phyloP scores from a whole-genome alignment of 2,888 invertebrate species.

The Agonopterix alstromeriana region DNA sequence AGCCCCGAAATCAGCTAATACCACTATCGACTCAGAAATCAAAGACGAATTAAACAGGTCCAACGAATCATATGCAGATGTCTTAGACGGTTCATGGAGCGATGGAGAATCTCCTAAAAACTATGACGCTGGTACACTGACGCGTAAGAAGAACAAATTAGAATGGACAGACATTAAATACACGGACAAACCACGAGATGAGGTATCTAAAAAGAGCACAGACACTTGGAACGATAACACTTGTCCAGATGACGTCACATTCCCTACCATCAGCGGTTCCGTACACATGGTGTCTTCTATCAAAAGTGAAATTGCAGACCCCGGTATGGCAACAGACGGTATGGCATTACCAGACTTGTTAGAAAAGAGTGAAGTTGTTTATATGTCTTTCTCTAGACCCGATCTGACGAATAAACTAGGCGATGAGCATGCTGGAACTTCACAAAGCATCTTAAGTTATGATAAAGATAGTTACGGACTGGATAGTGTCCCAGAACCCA shows the following conservation, averaged over 20 bases:
- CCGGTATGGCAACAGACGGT: slow-evolving; percentile 19
- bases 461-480: slow-evolving; percentile 13
- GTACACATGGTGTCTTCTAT: slow-evolving; percentile 83
- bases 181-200: slow-evolving; percentile 21
- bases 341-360: slow-evolving; percentile 55
- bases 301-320: slow-evolving; percentile 74
- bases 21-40: slow-evolving; percentile 50
- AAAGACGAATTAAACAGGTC: slow-evolving; percentile 58
- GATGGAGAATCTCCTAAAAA: slow-evolving; percentile 34
- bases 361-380: slow-evolving; percentile 48
- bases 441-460: slow-evolving; percentile 22
- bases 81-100: slow-evolving; percentile 59
- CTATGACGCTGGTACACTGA: slow-evolving; percentile 26
- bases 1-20: slow-evolving; percentile 49
- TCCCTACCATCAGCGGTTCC: slow-evolving; percentile 87
- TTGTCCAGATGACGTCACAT: slow-evolving; percentile 86
- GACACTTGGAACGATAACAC: slow-evolving; percentile 91
- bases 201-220: slow-evolving; percentile 35
- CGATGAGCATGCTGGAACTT: slow-evolving; percentile 30
- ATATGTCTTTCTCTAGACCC: slow-evolving; percentile 40
- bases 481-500: slow-evolving; percentile 46
- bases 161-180: slow-evolving; percentile 52
- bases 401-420: slow-evolving; percentile 58
- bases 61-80: slow-evolving; percentile 67
- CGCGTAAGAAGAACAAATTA: slow-evolving; percentile 30